These are phyloP conservation scores for Sapayoa aenigma DNA, from an alignment of 2,113 vertebrate species.

Conservation along the genomic window DNA sequence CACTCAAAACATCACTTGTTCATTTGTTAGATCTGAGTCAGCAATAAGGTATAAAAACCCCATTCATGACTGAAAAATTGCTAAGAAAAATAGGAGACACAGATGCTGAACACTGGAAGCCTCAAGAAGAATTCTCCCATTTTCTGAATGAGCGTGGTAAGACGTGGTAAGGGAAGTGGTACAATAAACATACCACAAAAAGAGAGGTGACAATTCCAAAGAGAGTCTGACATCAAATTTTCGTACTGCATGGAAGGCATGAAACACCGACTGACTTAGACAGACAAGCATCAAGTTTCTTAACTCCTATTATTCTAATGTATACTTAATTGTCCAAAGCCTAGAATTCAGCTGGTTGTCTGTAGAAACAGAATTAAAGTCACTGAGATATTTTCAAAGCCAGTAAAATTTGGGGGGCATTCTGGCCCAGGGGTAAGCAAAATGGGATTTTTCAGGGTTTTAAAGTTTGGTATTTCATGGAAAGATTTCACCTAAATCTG, in stretches of 20 bases:
- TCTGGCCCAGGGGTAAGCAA: background rate
- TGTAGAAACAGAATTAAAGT: background rate
- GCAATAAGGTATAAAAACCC: background rate
- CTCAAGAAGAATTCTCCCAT: background rate
- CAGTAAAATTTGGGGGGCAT: background rate
- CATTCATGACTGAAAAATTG: background rate
- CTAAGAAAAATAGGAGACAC: background rate
- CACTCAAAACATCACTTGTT: background rate
- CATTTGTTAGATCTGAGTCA: background rate
- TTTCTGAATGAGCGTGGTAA: background rate
- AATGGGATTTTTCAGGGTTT: background rate
- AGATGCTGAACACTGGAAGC: rapidly evolving
- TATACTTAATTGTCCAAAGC: background rate
- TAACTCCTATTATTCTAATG: background rate
- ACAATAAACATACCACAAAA: background rate
- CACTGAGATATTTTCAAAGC: background rate
- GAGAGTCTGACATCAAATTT: background rate
- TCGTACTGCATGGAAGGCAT: background rate
- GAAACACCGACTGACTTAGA: background rate
- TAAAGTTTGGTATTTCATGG: background rate
- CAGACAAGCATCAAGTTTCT: background rate
- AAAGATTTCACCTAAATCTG: background rate
- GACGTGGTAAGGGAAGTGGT: background rate
- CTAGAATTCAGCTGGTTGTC: background rate
- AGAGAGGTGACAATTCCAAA: background rate